Evolutionary conservation across 2,797 vertebrate genomes (phyloP), one percentile per base, ranked within the genome.

Genomic region (Benthosema pterotum): DNA sequence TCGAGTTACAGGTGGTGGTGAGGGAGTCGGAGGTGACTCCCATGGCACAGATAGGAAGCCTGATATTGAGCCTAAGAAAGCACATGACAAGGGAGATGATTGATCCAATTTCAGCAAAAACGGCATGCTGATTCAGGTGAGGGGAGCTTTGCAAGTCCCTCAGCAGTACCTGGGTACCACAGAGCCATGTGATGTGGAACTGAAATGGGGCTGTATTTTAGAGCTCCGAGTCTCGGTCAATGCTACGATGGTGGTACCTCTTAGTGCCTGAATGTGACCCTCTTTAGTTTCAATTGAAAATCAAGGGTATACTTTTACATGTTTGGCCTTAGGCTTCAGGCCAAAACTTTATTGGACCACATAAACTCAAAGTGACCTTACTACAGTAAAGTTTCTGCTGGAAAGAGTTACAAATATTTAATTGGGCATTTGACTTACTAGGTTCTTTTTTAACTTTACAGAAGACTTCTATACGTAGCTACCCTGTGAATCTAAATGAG

Each of bases 281-380:
- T 81, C 52, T 81, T 83, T 75, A 69, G 73, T 85, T 84, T 72
- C 47, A 69, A 86, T 80, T 70, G 61, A 75, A 74, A 72, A 74
- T 67, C 65, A 79, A 75, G 48, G 13, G 60, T 55, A 77, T 75
- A 73, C 42, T 68, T 45, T 55, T 52, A 63, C 22, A 52, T 45
- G 66, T 63, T 82, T 83, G 79, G 79, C 74, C 79, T 25, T 61
- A 63, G 66, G 75, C 76, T 83, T 88, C 83, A 93, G 93, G 92
- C 94, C 93, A 93, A 95, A 95, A 93, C 90, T 77, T 87, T 91
- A 85, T 92, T 83, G 88, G 91, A 91, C 92, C 90, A 90, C 83
- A 63, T 90, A 86, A 93, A 91, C 88, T 92, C 89, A 90, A 96
- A 97, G 96, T 97, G 94, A 93, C 96, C 96, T 96, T 94, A 84